phyloP scores from a whole-genome alignment of 2,888 invertebrate species.

The Diplolepis rosae region DNA sequence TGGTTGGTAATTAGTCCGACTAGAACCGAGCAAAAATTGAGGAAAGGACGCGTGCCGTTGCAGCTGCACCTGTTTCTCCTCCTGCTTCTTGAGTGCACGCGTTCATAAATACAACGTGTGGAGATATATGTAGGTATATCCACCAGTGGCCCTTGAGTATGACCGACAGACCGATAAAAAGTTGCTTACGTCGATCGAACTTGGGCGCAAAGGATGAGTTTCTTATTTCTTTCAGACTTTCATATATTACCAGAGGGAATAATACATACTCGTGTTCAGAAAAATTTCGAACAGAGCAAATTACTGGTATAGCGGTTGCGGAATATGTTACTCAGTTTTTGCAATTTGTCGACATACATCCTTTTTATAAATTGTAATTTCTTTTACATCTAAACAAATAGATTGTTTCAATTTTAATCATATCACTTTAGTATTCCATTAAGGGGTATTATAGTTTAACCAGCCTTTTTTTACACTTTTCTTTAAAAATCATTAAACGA shows the following conservation, averaged over 20 bases:
- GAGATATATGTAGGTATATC: slow-evolving; percentile 32
- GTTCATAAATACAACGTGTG: slow-evolving; percentile 54
- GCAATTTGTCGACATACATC: no score
- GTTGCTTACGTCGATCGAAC: slow-evolving; percentile 12
- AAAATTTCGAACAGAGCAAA: background rate
- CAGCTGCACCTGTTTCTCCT: slow-evolving; percentile 60
- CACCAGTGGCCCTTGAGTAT: slow-evolving; percentile 35
- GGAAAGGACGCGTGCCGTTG: slow-evolving; percentile 45
- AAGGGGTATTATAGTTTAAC: no score
- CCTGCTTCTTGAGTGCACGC: slow-evolving; percentile 50
- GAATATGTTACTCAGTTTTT: background rate
- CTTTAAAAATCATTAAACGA: no score
- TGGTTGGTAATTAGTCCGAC: slow-evolving; percentile 46
- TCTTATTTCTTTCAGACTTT: background rate
- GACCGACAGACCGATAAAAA: slow-evolving; percentile 36
- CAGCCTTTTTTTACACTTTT: no score
- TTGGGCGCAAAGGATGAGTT: background rate
- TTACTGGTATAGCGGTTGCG: background rate
- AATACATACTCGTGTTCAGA: background rate
- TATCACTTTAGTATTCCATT: no score
- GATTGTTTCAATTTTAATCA: no score
- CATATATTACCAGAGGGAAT: background rate
- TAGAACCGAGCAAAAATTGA: slow-evolving; percentile 39
- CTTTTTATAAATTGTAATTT: no score
- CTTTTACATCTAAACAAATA: no score